Evolutionary conservation across 2,888 invertebrate genomes (phyloP).

Genomic region (Rotaria sp.): DNA sequence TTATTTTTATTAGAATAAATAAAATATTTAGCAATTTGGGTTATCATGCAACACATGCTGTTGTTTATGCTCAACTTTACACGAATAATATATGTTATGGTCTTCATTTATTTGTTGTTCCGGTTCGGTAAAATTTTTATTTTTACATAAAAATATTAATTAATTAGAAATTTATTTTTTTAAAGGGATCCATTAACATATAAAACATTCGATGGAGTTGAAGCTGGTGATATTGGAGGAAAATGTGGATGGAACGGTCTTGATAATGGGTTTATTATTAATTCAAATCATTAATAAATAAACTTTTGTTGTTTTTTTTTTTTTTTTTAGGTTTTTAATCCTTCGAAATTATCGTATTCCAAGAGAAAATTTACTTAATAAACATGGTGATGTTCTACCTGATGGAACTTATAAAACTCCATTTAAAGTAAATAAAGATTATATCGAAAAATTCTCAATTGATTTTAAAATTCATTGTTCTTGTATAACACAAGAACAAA

Average conservation of each 20-base stretch:
- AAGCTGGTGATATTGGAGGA: constrained; percentile 82
- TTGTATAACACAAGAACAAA: no score
- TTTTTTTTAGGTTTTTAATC: constrained; percentile 67
- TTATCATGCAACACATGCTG: constrained; percentile 70
- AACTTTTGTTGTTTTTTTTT: constrained; percentile 45
- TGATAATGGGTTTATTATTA: constrained; percentile 72
- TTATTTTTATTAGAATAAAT: not conserved
- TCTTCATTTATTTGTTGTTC: constrained; percentile 79
- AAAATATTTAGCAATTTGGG: constrained; percentile 65
- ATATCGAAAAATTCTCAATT: no score
- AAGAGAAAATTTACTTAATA: constrained; percentile 73
- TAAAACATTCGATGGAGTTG: constrained; percentile 64
- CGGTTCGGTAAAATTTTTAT: constrained; percentile 61
- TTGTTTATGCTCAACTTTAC: constrained; percentile 78
- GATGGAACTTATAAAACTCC: constrained; percentile 80
- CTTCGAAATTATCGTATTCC: constrained; percentile 81
- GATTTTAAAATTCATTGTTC: no score
- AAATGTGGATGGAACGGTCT: constrained; percentile 82
- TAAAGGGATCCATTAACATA: constrained; percentile 47
- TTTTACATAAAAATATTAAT: not conserved
- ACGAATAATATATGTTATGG: constrained; percentile 76
- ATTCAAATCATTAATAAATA: no score
- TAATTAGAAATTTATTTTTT: not conserved
- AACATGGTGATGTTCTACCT: constrained; percentile 77
- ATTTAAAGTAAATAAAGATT: constrained; percentile 60